Percentiles rank a stretch among this genome's conserved stretches.
Evolutionary conservation across 2,113 vertebrate species (phyloP).

Genomic region (Thryonomys swinderianus): DNA sequence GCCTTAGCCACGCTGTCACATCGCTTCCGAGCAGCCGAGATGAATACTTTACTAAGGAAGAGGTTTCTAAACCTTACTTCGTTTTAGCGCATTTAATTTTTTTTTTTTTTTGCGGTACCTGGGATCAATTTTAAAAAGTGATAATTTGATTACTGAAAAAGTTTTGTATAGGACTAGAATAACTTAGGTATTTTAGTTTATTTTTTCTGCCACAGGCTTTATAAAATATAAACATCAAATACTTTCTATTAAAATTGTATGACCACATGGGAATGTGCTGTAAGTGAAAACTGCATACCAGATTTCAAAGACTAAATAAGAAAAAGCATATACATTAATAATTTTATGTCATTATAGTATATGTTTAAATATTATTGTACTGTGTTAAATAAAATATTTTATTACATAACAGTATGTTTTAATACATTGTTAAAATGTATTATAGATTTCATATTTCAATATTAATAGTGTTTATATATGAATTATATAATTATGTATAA

Average conservation of each 20-base stretch:
- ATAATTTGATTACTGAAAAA: background rate
- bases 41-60: background rate
- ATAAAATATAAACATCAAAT: background rate
- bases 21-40: background rate
- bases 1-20: no score
- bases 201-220: background rate
- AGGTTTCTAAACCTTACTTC: background rate
- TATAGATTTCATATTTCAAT: background rate
- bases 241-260: background rate
- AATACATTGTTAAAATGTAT: background rate
- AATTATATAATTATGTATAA: background rate
- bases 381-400: slow-evolving; percentile 13
- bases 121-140: no score
- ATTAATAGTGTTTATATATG: background rate
- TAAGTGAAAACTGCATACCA: background rate
- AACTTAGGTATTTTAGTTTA: background rate
- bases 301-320: background rate
- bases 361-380: background rate
- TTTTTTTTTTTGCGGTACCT: no score
- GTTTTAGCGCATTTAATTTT: slow-evolving; percentile 5
- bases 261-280: background rate
- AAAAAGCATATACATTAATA: background rate
- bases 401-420: background rate
- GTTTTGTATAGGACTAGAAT: background rate
- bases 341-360: background rate